These are phyloP conservation scores for Eupithecia vulgata DNA, from an alignment of 2,888 invertebrate species.

Conservation along the genomic window DNA sequence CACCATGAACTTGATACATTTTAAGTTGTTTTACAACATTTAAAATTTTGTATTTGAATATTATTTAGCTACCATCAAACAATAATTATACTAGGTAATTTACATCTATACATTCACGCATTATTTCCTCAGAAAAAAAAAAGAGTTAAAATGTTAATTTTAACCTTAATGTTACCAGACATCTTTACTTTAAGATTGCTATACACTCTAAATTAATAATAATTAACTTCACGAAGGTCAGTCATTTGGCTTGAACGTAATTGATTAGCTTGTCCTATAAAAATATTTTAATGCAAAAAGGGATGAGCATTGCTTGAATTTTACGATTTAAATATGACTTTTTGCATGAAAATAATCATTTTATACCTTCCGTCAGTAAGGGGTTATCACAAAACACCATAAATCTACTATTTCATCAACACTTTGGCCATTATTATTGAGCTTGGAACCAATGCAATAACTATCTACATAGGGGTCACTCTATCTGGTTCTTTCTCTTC, in stretches of 20 bases:
- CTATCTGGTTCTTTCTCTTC: slow-evolving; percentile 74
- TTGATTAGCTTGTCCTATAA: neutral
- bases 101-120: slow-evolving; percentile 4
- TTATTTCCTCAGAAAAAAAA: neutral
- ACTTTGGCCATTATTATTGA: slow-evolving; percentile 44
- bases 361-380: neutral
- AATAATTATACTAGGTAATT: slow-evolving; percentile 18
- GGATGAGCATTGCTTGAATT: neutral
- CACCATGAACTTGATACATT: slow-evolving; percentile 23
- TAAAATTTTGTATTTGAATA: neutral
- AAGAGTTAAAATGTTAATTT: neutral
- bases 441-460: slow-evolving; percentile 40
- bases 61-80: slow-evolving; percentile 31
- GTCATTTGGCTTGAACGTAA: slow-evolving; percentile 58
- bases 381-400: slow-evolving; percentile 12
- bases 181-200: neutral
- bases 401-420: slow-evolving; percentile 45
- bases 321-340: neutral
- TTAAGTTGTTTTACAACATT: slow-evolving; percentile 34
- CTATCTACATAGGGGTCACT: slow-evolving; percentile 67
- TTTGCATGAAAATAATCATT: slow-evolving; percentile 12
- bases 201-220: slow-evolving; percentile 57
- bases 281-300: slow-evolving; percentile 14
- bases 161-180: neutral
- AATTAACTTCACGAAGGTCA: slow-evolving; percentile 72